Conservation (phyloP, 2,888 invertebrate species). For the Drosophila aldrichi region DNA sequence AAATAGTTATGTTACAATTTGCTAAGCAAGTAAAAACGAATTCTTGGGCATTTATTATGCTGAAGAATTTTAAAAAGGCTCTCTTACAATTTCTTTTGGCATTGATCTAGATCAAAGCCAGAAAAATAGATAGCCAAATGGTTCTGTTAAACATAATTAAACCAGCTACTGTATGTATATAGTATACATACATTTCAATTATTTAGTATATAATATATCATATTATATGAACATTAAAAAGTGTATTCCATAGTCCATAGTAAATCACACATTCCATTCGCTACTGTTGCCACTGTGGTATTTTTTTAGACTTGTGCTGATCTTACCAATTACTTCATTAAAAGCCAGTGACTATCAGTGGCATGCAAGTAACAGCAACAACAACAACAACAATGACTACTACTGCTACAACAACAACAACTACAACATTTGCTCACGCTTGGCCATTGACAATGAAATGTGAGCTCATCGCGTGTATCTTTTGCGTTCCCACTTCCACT, state of each 20-base stretch:
- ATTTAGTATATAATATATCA: background rate
- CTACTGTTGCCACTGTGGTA: slow-evolving; percentile 27
- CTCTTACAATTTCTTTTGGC: background rate
- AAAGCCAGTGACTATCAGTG: slow-evolving; percentile 44
- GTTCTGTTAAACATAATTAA: no score
- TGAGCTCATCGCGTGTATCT: slow-evolving; percentile 70
- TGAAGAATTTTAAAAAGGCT: background rate
- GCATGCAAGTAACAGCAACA: slow-evolving; percentile 23
- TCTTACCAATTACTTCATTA: slow-evolving; percentile 76
- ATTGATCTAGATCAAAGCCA: no score
- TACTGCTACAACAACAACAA: background rate
- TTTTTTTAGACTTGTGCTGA: slow-evolving; percentile 55
- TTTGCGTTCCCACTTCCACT: slow-evolving; percentile 60
- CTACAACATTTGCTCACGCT: slow-evolving; percentile 27
- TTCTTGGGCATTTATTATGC: background rate
- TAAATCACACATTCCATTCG: slow-evolving; percentile 1
- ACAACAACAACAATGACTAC: slow-evolving; percentile 6
- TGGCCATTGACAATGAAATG: slow-evolving; percentile 73
- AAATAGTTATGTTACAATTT: background rate
- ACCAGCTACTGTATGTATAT: no score
- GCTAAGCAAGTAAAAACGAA: background rate
- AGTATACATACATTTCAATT: background rate
- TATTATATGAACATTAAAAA: background rate
- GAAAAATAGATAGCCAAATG: no score
- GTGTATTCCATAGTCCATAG: slow-evolving; percentile 13